A percentile compares a stretch with the other conserved stretches of the same genome.
These are phyloP conservation scores for Botia almorhae DNA, from an alignment of 2,797 vertebrate species.

Conservation along the genomic window DNA sequence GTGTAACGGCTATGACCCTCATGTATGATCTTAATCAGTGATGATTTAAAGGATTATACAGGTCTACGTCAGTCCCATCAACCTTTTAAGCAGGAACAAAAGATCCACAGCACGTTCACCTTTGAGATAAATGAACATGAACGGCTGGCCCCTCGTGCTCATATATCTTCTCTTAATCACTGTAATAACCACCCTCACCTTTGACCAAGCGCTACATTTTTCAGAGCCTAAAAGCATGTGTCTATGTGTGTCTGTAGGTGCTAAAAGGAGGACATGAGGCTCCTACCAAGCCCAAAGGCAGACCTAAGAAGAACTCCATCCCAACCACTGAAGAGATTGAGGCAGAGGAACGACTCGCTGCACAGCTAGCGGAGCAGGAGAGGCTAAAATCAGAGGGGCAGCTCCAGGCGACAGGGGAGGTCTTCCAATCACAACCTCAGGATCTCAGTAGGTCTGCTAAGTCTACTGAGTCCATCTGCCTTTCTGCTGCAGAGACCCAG, in stretches of 20 bases:
- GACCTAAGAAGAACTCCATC: constrained; percentile 99
- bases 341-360: constrained; percentile 87
- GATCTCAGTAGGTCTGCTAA: constrained; percentile 65
- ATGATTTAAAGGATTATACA: constrained; percentile 63
- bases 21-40: constrained; percentile 52
- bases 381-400: constrained; percentile 52
- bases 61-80: constrained; percentile 71
- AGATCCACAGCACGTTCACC: constrained; percentile 66
- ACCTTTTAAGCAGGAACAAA: constrained; percentile 61
- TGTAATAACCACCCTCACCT: constrained; percentile 75
- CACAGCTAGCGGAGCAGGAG: constrained; percentile 77
- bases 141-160: constrained; percentile 64
- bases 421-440: constrained; percentile 68
- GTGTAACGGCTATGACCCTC: constrained; percentile 17
- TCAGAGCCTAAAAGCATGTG: constrained; percentile 63
- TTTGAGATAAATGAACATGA: constrained; percentile 73
- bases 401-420: constrained; percentile 38
- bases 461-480: constrained; percentile 52
- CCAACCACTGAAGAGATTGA: constrained; percentile 97
- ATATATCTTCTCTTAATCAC: constrained; percentile 81
- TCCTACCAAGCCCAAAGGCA: constrained; percentile 96
- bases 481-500: constrained; percentile 46
- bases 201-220: constrained; percentile 73
- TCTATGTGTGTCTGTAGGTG: constrained; percentile 77
- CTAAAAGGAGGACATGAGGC: constrained; percentile 98